Conservation (phyloP, 2,113 vertebrate genomes). For the Vireo altiloquus region DNA sequence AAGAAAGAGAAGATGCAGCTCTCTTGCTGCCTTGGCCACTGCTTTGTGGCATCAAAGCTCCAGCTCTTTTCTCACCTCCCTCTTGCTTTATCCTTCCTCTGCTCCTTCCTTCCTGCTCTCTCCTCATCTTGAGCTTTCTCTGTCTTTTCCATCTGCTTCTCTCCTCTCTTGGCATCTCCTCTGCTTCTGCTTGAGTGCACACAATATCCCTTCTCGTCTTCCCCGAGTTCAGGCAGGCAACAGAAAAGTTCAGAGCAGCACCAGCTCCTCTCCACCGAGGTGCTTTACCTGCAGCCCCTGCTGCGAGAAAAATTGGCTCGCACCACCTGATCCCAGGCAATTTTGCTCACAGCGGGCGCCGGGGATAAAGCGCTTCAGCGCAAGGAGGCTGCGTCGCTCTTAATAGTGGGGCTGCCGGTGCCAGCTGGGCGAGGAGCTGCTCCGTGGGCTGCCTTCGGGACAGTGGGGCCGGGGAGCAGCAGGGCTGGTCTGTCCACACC, state of each 20-base stretch:
- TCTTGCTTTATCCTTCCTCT: conserved; percentile 57
- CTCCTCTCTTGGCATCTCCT: conserved; percentile 55
- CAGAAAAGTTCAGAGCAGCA: conserved; percentile 23
- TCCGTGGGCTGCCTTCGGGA: rapidly evolving
- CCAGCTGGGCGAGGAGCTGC: background rate
- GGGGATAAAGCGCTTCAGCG: conserved; percentile 17
- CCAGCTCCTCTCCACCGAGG: conserved; percentile 36
- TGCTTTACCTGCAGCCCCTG: conserved; percentile 63
- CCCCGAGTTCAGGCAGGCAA: conserved; percentile 34
- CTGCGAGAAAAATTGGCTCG: conserved; percentile 69
- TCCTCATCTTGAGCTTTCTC: conserved; percentile 56
- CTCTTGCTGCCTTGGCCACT: conserved; percentile 52
- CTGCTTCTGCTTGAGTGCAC: conserved; percentile 43
- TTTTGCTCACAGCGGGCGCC: conserved; percentile 64
- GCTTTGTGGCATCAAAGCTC: conserved; percentile 59
- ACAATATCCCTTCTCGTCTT: conserved; percentile 54
- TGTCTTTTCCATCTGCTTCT: conserved; percentile 64
- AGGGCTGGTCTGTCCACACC: rapidly evolving
- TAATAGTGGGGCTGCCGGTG: background rate
- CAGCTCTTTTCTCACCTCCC: conserved; percentile 57
- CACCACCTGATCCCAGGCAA: conserved; percentile 66
- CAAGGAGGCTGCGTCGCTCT: background rate
- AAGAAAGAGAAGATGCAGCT: conserved; percentile 59
- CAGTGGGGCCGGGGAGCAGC: background rate
- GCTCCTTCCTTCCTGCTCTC: conserved; percentile 60